Evolutionary conservation across 2,888 invertebrate genomes (phyloP).

Genomic region (Yponomeuta sedellus): DNA sequence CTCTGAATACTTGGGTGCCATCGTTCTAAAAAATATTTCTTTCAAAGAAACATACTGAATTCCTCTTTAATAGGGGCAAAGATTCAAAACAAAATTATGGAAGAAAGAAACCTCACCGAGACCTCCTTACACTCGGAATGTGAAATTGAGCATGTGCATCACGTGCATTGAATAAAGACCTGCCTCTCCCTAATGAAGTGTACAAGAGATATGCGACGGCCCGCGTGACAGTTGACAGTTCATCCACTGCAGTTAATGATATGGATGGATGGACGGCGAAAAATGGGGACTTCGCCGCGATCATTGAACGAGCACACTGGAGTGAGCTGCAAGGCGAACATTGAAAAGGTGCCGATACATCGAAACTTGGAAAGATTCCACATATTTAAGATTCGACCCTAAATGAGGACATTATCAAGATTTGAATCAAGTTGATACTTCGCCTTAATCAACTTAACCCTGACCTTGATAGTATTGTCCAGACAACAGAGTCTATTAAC

Average conservation of each 20-base stretch:
- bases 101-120: not conserved
- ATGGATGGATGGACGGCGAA: constrained; percentile 55
- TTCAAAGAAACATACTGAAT: too few relatives aligned
- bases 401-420: too few relatives aligned
- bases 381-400: not conserved
- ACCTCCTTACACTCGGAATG: not conserved
- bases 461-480: too few relatives aligned
- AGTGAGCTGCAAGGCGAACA: not conserved
- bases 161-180: constrained; percentile 43
- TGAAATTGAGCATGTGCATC: constrained; percentile 48
- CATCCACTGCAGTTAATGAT: constrained; percentile 47
- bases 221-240: constrained; percentile 34
- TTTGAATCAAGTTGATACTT: too few relatives aligned
- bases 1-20: too few relatives aligned
- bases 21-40: too few relatives aligned
- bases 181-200: constrained; percentile 60
- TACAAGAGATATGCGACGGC: constrained; percentile 63
- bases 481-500: too few relatives aligned
- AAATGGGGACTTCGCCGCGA: constrained; percentile 21
- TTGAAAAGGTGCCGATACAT: not conserved
- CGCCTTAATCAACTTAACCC: too few relatives aligned
- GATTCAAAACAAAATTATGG: not conserved
- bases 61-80: not conserved
- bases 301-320: not conserved
- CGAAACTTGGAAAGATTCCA: not conserved